Evolutionary conservation across 2,113 vertebrate genomes (phyloP).

Genomic region (Erythrolamprus reginae): DNA sequence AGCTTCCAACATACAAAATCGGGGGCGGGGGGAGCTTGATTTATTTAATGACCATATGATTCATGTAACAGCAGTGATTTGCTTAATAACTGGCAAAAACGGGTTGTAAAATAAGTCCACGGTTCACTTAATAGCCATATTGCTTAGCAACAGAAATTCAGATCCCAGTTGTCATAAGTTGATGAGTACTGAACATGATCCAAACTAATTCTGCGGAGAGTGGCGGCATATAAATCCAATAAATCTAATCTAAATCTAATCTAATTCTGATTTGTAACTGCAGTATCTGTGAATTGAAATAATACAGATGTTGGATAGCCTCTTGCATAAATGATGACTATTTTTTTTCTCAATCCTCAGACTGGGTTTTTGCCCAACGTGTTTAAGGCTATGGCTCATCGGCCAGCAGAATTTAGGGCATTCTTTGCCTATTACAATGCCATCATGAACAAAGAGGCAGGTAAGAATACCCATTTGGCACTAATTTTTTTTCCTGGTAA

Average conservation of each 20-base stretch:
- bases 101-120: not conserved
- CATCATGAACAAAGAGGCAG: conserved; percentile 84
- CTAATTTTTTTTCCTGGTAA: not conserved
- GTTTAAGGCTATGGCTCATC: conserved; percentile 75
- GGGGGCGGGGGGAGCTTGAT: not conserved
- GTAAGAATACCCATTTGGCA: conserved; percentile 49
- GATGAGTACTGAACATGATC: not conserved
- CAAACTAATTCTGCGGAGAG: not conserved
- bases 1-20: not conserved
- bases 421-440: conserved; percentile 84
- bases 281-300: not conserved
- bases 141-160: not conserved
- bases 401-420: conserved; percentile 78
- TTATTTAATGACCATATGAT: not conserved
- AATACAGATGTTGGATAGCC: not conserved
- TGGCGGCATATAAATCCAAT: too few relatives aligned
- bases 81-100: not conserved
- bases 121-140: not conserved
- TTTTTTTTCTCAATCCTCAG: conserved; percentile 48
- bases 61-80: not conserved
- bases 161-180: not conserved
- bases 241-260: too few relatives aligned
- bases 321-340: not conserved
- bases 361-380: conserved; percentile 79
- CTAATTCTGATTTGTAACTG: not conserved